Evolutionary conservation across 2,888 invertebrate genomes (phyloP), one percentile per base, ranked within the genome.

Genomic region (Adelphocoris suturalis): DNA sequence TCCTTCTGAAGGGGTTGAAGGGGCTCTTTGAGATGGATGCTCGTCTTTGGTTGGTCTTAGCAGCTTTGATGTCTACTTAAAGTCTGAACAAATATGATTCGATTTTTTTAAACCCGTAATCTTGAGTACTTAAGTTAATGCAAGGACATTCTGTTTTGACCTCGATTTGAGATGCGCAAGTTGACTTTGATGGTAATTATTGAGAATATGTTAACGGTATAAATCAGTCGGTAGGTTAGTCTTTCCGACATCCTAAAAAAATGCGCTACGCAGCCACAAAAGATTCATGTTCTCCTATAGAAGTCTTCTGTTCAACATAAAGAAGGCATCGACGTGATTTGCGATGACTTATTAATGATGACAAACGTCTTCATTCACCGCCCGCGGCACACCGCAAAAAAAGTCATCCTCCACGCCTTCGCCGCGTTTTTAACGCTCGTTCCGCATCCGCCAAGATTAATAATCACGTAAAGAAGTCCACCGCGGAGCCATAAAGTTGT

Each of bases 291-390:
- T 68, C 68, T 23, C 23, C 23, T 68, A 23, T 23, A 68, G 68
- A 68, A 68, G 68, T 68, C 68, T n/a, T 19, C 23, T 11, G 68
- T 68, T 13, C 27, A 7, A 19, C 68, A 19, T 68, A 68, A 23
- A 68, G 68, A 68, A 68, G 23, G 68, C 23, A 68, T 68, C 68
- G 68, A 23, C 68, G 68, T 68, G 68, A 68, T 68, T 68, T 68
- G 68, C 68, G 23, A 68, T 68, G 68, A 68, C 68, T 68, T 68
- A 68, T 68, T 68, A 68, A 68, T 68, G 68, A 68, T 68, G 68
- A 68, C 68, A 23, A 68, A 68, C 23, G 68, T 68, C 68, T 68
- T 68, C 68, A 68, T 68, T 68, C 68, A 68, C 23, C 27, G 68
- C 19, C 68, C 12, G 68, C 23, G 27, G 68, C 68, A 11, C 23